Conservation (phyloP, 2,113 vertebrate species). For the Larimichthys crocea region DNA sequence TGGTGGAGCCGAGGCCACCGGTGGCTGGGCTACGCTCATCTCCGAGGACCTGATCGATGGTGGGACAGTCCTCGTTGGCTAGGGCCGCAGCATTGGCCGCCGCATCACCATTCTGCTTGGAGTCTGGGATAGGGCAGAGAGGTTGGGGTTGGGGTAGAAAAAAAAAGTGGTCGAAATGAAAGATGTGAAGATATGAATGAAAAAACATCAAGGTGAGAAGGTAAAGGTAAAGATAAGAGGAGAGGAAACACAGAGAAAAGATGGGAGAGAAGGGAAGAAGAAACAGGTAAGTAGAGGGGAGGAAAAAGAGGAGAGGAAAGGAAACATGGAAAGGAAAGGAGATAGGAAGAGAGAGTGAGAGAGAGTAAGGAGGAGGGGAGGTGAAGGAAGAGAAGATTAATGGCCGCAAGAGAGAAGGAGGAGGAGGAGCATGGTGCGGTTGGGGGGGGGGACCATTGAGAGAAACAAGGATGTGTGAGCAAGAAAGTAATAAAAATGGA, state of each 20-base stretch:
- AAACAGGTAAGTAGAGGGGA: neutral
- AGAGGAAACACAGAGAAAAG: neutral
- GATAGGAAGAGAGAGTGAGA: neutral
- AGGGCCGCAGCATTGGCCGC: slow-evolving; percentile 96
- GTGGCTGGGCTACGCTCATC: slow-evolving; percentile 94
- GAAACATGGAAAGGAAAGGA: neutral
- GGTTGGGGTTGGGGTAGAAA: too few relatives aligned
- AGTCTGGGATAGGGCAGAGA: slow-evolving; percentile 82
- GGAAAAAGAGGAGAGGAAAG: neutral
- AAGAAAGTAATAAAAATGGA: slow-evolving; percentile 35
- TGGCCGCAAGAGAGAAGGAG: neutral
- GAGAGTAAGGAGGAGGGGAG: slow-evolving; percentile 4
- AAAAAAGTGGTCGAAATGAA: neutral
- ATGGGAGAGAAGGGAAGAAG: too few relatives aligned
- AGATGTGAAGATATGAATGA: neutral
- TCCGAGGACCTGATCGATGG: slow-evolving; percentile 98
- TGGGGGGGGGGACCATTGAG: neutral
- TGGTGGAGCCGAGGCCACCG: slow-evolving; percentile 75
- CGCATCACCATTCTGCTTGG: slow-evolving; percentile 98
- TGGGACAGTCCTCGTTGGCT: slow-evolving; percentile 99
- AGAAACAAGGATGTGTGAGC: slow-evolving; percentile 6
- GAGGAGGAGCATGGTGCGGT: neutral
- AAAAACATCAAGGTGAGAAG: neutral
- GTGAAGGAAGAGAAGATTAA: slow-evolving; percentile 24
- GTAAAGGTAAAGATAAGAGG: neutral